Conservation (phyloP, 2,113 vertebrate genomes). For the Gallinago undulata region DNA sequence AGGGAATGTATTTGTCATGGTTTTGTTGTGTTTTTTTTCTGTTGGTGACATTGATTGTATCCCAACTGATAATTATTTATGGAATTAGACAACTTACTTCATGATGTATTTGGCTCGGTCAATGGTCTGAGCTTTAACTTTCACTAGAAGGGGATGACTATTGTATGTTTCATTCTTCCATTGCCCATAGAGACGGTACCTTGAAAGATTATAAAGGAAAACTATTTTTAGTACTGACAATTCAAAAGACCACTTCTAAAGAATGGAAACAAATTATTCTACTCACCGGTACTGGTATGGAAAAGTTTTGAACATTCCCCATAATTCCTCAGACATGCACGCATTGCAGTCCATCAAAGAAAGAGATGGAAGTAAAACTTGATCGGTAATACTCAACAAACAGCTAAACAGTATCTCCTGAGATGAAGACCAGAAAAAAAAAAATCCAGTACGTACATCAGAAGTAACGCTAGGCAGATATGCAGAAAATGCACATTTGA, state of each 20-base stretch:
- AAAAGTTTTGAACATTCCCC: slow-evolving; percentile 96
- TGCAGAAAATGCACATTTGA: accelerated
- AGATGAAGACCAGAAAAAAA: slow-evolving; percentile 40
- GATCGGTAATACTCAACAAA: slow-evolving; percentile 86
- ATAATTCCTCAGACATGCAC: slow-evolving; percentile 94
- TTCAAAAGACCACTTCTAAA: not conserved
- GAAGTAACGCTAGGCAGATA: not conserved
- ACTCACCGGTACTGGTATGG: slow-evolving; percentile 91
- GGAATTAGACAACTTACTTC: slow-evolving; percentile 84
- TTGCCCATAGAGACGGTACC: slow-evolving; percentile 96
- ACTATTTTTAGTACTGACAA: not conserved
- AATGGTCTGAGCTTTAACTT: slow-evolving; percentile 97
- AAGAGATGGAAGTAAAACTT: slow-evolving; percentile 88
- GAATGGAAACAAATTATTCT: not conserved
- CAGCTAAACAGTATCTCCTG: slow-evolving; percentile 88
- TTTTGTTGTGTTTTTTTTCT: not conserved
- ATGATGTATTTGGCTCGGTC: slow-evolving; percentile 94
- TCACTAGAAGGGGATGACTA: slow-evolving; percentile 92
- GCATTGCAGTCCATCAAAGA: slow-evolving; percentile 92
- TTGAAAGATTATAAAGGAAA: slow-evolving; percentile 48
- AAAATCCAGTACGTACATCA: not conserved
- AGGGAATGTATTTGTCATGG: not conserved
- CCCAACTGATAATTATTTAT: not conserved
- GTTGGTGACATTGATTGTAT: not conserved
- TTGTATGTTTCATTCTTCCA: slow-evolving; percentile 99